Evolutionary conservation across 1,140 invertebrate species (phyloP), one percentile per base, ranked within the genome.

Genomic region (Parasteatoda tepidariorum): DNA sequence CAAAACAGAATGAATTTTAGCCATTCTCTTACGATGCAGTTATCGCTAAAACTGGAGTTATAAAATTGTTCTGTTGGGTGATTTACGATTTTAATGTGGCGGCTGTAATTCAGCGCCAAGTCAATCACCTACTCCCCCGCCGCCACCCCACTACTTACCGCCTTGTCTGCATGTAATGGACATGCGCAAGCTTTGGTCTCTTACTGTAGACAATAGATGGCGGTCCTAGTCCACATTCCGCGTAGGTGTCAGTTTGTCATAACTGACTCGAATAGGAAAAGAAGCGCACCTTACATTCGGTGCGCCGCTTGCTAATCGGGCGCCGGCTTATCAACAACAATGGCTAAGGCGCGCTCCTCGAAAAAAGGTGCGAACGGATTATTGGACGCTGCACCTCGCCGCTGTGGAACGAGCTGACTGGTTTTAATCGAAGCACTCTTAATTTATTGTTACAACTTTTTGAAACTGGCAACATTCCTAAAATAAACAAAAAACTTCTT

Each of bases 201-300:
- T 24, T 26, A 22, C 31, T 13, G 26, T 59, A 64, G 61, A 83
- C 81, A 83, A 83, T 74, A 83, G 81, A 83, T 83, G 81, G 81
- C 81, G 67, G 68, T 38, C 68, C 57, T n/a, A 66, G 68, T 70
- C 70, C 70, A n/a, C n/a, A 30, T 48, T 83, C 57, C 81, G 74
- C 74, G 74, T 64, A 83, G 81, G 81, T 83, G 81, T 74, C 59
- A 83, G 81, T 26, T 34, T 83, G 68, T 83, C 68, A 83, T 83
- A 83, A 83, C 59, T 73, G 59, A 48, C 28, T 66, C 61, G 74
- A 57, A 76, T 64, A 64, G 73, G 24, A 41, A 76, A 76, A 76
- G 73, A 34, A n/a, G 41, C 38, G 28, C 61, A 78, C 74, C 74
- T 76, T 62, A n/a, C 24, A 15, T 24, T 18, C 26, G 22, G 74